Base-by-base conservation (phyloP, 2,113 vertebrate genomes). In the Phylloscopus trochilus region DNA sequence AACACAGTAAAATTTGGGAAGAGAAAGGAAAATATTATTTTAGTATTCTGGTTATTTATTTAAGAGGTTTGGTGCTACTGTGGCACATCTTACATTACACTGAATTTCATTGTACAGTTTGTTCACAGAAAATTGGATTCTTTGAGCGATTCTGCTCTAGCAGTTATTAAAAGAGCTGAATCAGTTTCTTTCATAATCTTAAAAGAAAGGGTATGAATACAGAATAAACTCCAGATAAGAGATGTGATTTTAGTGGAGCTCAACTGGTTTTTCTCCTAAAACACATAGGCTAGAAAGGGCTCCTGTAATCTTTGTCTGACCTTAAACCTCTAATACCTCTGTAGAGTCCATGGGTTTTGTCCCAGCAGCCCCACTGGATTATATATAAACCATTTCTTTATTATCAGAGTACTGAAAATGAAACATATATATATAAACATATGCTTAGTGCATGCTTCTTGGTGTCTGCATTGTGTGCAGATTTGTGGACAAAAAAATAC, bases 101-200 rank as follows among this genome's bases (percentile, higher is more conserved):
- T 60, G 68, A 73, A 80, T 80, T 86, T 88, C 70, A 41, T 16
- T 51, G 39, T 77, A 20, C 41, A 35, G 5, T 75, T 84, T 5
- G 22, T 89, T 92, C 51, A 69, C 11, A 69, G 67, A 88, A 95
- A 96, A 96, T 60, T 58, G 47, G 12, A 52, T 93, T 94, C 75
- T 83, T 94, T 60, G 73, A 90, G 35, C 21, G 16, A 7, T 74
- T 91, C 63, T 86, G 17, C 63, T 83, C 67, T 77, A 92, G 68
- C 33, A 59, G 43, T 56, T 87, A 78, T 55, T 88, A 83, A 77
- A 92, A 86, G 23, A 73, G 49, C 56, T 91, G 76, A 85, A 62
- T 92, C 58, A 15, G 68, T 90, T 94, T 35, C 52, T 93, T 86
- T 81, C 56, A 52, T 81, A 63, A 73, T 41, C 52, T 74, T 87